Percentiles rank a stretch among this genome's conserved stretches.
phyloP scores from a whole-genome alignment of 2,888 invertebrate species.

The Sesia apiformis region DNA sequence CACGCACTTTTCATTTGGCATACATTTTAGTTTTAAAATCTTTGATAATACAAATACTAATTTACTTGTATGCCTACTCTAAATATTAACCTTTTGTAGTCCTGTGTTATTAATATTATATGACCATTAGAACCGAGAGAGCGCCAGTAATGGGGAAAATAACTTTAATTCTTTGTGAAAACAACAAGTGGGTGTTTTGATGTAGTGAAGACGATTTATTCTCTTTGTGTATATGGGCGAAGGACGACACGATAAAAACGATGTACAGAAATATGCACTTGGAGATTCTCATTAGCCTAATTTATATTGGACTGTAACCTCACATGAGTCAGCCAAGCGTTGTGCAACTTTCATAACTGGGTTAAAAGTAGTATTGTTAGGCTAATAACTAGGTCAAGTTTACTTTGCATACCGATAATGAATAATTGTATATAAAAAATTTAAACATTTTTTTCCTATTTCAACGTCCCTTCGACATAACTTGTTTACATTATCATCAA shows the following conservation, averaged over 20 bases:
- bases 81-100: no score
- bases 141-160: no score
- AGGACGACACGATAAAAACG: conserved; percentile 18
- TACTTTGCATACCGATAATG: conserved; percentile 15
- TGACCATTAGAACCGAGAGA: no score
- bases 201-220: conserved; percentile 3
- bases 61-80: no score
- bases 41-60: no score
- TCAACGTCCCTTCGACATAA: not conserved
- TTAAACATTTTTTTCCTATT: not conserved
- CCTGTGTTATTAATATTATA: no score
- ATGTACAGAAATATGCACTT: conserved; percentile 15
- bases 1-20: no score
- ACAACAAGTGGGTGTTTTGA: not conserved
- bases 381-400: conserved; percentile 53
- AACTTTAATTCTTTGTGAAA: no score
- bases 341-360: conserved; percentile 52
- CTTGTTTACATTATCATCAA: not conserved
- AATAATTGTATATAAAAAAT: conserved; percentile 3
- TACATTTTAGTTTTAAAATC: no score
- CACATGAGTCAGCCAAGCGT: conserved; percentile 34
- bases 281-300: conserved; percentile 31
- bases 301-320: conserved; percentile 24
- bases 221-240: conserved; percentile 13
- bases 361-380: conserved; percentile 44